These are phyloP conservation scores for Sinocyclocheilus anophthalmus DNA, from an alignment of 2,113 vertebrate species.

Conservation along the genomic window DNA sequence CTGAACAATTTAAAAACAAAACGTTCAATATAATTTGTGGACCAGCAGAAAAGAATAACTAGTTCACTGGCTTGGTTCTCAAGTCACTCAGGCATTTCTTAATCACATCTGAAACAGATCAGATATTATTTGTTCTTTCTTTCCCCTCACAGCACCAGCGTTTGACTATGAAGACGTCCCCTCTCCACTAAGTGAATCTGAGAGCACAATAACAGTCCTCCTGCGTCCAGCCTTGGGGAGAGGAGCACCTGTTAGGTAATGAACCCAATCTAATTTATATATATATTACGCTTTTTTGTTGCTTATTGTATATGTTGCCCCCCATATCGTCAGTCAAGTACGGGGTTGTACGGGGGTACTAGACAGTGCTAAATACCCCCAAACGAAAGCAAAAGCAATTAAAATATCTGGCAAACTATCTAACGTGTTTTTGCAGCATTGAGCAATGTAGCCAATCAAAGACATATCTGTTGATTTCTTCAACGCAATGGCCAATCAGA, in stretches of 20 bases:
- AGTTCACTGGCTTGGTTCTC: neutral
- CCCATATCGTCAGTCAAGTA: too few relatives aligned
- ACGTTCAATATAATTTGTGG: neutral
- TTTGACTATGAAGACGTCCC: slow-evolving; percentile 94
- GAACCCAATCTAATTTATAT: neutral
- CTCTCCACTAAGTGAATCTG: slow-evolving; percentile 86
- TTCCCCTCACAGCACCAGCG: slow-evolving; percentile 78
- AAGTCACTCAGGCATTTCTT: neutral
- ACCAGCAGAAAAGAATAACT: neutral
- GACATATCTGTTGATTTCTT: too few relatives aligned
- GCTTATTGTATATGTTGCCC: too few relatives aligned
- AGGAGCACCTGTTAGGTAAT: slow-evolving; percentile 93
- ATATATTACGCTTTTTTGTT: too few relatives aligned
- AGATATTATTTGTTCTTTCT: neutral
- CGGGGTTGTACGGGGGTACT: too few relatives aligned
- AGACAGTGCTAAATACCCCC: too few relatives aligned
- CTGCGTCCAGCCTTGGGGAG: slow-evolving; percentile 90
- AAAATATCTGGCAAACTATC: too few relatives aligned
- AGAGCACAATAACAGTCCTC: slow-evolving; percentile 93
- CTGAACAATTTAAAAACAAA: neutral
- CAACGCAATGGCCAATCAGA: too few relatives aligned
- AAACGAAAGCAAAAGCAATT: too few relatives aligned
- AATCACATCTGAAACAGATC: neutral
- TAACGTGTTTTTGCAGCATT: too few relatives aligned
- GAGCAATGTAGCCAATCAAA: too few relatives aligned